These are phyloP conservation scores for mouse (Mus musculus) DNA, from an alignment of 2,113 vertebrate genomes.

Conservation along the genomic window GRCm39 chr13:35427001-35427500, in stretches of 20 bases:
- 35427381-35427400: not conserved
- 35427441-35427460: not conserved
- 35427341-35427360: not conserved
- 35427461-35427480: not conserved
- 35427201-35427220: not conserved
- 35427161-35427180: fast-evolving
- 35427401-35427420: not conserved
- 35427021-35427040: not conserved
- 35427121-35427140: not conserved
- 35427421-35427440: not conserved
- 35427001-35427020: not conserved
- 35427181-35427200: not conserved
- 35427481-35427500: not conserved
- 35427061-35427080: not conserved
- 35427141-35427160: not conserved
- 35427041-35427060: not conserved
- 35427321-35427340: not conserved
- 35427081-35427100: not conserved
- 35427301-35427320: not conserved
- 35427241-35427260: not conserved
- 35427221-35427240: not conserved
- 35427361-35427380: not conserved
- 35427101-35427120: not conserved
- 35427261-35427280: not conserved
- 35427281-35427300: no score